Base-by-base conservation (phyloP, 37 sponge, comb jelly and placozoan species). In the Diacarnus erythraeanus region DNA sequence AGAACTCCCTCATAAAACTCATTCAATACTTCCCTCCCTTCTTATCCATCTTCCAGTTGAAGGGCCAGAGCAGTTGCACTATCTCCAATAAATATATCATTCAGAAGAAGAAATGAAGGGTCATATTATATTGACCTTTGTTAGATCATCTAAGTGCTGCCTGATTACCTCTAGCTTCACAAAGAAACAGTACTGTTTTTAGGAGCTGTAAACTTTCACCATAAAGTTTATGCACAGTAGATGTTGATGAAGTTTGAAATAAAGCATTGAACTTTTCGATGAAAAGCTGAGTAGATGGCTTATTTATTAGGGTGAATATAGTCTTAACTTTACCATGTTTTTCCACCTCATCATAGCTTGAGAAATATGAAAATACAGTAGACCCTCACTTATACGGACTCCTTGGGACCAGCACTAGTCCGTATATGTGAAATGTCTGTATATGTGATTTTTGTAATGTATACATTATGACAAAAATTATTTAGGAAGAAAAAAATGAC, bases 341-440 rank as follows among this genome's bases (percentile, higher is more conserved):
- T 47, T 76, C 84, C 34, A 76, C 59, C 27, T 84, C 84, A 27
- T 67, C 65, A 44, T 83, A 77, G 58, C 84, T 83, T 27, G 59
- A 27, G 41, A 83, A 75, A 59, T 83, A 83, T 2, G 84, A 74
- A 27, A n/a, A n/a, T n/a, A n/a, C n/a, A n/a, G n/a, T n/a, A n/a
- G n/a, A n/a, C n/a, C n/a, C n/a, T n/a, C n/a, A n/a, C n/a, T n/a
- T n/a, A n/a, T n/a, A n/a, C n/a, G n/a, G n/a, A n/a, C n/a, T n/a
- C n/a, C n/a, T n/a, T n/a, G n/a, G n/a, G n/a, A n/a, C n/a, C n/a
- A n/a, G n/a, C n/a, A n/a, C n/a, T n/a, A n/a, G n/a, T n/a, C n/a
- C n/a, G n/a, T n/a, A n/a, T n/a, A n/a, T n/a, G n/a, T n/a, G n/a
- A n/a, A n/a, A n/a, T n/a, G n/a, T n/a, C n/a, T n/a, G n/a, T n/a